Evolutionary conservation across 2,113 vertebrate genomes (phyloP).

Genomic region (Chinchilla lanigera): DNA sequence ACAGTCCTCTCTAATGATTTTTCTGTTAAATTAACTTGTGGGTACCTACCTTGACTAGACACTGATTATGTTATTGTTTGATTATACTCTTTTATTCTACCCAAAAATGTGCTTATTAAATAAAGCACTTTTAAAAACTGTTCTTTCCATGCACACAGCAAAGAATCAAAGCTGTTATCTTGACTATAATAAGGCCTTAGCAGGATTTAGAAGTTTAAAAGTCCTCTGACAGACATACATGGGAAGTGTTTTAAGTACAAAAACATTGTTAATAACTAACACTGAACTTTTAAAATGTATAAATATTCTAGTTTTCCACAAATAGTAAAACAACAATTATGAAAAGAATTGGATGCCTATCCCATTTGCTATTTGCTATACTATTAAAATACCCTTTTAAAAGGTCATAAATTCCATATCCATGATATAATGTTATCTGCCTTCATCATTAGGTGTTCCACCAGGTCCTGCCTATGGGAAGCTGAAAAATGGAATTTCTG

Average conservation of each 20-base stretch:
- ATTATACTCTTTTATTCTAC: constrained; percentile 3
- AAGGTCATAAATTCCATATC: constrained; percentile 48
- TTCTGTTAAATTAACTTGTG: constrained; percentile 34
- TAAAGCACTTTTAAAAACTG: neutral
- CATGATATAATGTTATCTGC: constrained; percentile 50
- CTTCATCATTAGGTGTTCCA: constrained; percentile 88
- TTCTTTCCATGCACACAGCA: neutral
- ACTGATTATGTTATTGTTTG: constrained; percentile 38
- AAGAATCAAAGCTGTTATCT: neutral
- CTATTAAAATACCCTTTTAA: constrained; percentile 49
- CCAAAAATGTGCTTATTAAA: constrained; percentile 13
- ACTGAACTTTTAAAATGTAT: constrained; percentile 46
- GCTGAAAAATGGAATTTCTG: constrained; percentile 89
- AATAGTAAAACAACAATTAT: constrained; percentile 59
- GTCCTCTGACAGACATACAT: neutral
- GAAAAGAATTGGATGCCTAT: constrained; percentile 57
- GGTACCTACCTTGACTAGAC: neutral
- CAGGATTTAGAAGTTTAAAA: constrained; percentile 25
- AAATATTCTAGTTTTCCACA: constrained; percentile 54
- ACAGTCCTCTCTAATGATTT: neutral
- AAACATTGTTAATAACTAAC: neutral
- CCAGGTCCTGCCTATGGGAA: constrained; percentile 93
- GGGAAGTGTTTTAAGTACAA: neutral
- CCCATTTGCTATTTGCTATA: constrained; percentile 46
- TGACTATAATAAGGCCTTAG: neutral